These are phyloP conservation scores for Cryptophagus acutangulus DNA, from an alignment of 2,888 invertebrate genomes.

Conservation along the genomic window DNA sequence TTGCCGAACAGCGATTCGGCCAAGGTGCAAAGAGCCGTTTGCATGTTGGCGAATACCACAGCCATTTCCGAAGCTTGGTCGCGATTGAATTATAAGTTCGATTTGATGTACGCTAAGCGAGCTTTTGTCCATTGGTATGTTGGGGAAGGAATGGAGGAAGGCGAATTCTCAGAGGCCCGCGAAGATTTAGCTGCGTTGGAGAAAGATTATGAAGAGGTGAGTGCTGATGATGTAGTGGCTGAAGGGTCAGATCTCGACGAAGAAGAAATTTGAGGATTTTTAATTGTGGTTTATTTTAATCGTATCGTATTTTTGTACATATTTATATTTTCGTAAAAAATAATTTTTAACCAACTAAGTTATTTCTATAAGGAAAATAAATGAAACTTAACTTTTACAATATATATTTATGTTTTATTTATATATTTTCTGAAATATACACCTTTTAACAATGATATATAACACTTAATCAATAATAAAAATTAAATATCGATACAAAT, in stretches of 20 bases:
- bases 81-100: conserved; percentile 88
- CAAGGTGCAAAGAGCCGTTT: conserved; percentile 79
- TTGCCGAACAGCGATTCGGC: conserved; percentile 75
- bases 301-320: too few relatives aligned
- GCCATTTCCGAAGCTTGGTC: conserved; percentile 87
- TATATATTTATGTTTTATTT: too few relatives aligned
- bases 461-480: conserved; percentile 29
- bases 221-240: too few relatives aligned
- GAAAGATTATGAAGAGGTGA: conserved; percentile 72
- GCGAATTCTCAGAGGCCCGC: conserved; percentile 76
- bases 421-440: conserved; percentile 32
- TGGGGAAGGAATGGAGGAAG: conserved; percentile 74
- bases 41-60: conserved; percentile 87
- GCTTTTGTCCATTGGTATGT: conserved; percentile 92
- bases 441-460: conserved; percentile 32
- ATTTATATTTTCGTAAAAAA: too few relatives aligned
- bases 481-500: conserved; percentile 32
- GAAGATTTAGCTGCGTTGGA: conserved; percentile 72
- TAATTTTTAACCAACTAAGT: too few relatives aligned
- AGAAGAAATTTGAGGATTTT: too few relatives aligned
- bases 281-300: too few relatives aligned
- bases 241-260: too few relatives aligned
- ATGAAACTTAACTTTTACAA: conserved; percentile 25
- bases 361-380: too few relatives aligned
- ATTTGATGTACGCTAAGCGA: conserved; percentile 87